Conservation (phyloP, 2,113 vertebrate species). For the Rhinoptilus africanus region DNA sequence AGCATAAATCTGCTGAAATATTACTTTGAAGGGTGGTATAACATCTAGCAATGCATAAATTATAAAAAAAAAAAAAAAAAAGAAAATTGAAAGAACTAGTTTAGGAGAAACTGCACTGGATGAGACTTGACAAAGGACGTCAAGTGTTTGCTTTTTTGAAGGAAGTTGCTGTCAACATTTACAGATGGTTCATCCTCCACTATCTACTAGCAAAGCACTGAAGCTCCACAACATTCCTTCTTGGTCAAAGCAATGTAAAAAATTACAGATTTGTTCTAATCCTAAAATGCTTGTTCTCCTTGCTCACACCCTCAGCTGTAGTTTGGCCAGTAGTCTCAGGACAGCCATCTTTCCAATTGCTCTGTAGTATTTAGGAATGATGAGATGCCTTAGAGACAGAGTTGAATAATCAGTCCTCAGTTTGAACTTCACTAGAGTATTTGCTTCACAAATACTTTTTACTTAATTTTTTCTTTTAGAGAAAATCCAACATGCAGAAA, state of each 20-base stretch:
- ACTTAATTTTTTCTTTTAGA: neutral
- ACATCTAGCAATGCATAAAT: neutral
- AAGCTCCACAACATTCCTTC: neutral
- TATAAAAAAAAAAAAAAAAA: neutral
- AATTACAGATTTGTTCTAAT: neutral
- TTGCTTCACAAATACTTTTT: neutral
- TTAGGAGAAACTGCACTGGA: neutral
- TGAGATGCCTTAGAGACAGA: neutral
- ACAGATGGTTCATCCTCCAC: neutral
- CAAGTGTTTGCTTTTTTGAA: neutral
- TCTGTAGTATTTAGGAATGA: neutral
- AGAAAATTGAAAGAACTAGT: neutral
- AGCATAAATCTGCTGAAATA: conserved; percentile 6
- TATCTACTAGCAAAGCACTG: neutral
- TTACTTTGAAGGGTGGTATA: neutral
- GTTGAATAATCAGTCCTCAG: neutral
- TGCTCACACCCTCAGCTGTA: neutral
- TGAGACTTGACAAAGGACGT: neutral
- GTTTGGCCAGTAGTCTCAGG: neutral
- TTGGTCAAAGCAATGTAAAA: neutral
- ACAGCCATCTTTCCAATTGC: neutral
- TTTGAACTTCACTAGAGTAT: neutral
- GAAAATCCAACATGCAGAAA: neutral
- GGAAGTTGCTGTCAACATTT: neutral
- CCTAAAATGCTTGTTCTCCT: neutral